These are phyloP conservation scores for Cisticola juncidis DNA, from an alignment of 2,113 vertebrate genomes.

Conservation along the genomic window DNA sequence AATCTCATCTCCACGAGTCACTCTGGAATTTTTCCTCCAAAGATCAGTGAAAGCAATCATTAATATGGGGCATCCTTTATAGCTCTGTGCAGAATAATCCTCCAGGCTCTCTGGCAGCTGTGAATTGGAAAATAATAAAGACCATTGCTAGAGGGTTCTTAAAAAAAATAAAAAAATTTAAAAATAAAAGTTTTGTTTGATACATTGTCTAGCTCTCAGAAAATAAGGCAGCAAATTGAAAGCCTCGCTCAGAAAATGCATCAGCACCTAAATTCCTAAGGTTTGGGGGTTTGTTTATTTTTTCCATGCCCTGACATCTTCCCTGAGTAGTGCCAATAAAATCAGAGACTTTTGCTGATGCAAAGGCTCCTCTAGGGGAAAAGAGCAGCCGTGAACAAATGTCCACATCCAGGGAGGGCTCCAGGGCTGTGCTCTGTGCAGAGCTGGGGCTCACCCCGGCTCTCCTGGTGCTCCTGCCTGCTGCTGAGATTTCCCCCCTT, in stretches of 20 bases:
- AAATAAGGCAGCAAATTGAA: not conserved
- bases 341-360: not conserved
- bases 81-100: constrained; percentile 28
- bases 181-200: not conserved
- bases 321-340: not conserved
- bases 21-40: constrained; percentile 18
- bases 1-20: constrained; percentile 6
- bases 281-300: not conserved
- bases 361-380: not conserved
- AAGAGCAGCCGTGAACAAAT: not conserved
- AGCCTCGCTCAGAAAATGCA: not conserved
- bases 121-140: constrained; percentile 10
- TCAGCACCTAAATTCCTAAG: not conserved
- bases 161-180: not conserved
- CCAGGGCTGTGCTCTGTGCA: not conserved
- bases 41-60: constrained; percentile 18
- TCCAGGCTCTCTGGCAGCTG: not conserved
- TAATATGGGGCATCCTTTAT: constrained; percentile 13
- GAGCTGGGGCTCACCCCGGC: not conserved
- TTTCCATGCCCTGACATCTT: not conserved
- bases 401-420: not conserved
- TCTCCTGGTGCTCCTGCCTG: not conserved
- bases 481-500: not conserved
- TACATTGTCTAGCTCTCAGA: not conserved
- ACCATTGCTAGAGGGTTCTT: not conserved